These are phyloP conservation scores for Drosophila kikkawai DNA, from an alignment of 1,140 invertebrate genomes.

Conservation along the genomic window DNA sequence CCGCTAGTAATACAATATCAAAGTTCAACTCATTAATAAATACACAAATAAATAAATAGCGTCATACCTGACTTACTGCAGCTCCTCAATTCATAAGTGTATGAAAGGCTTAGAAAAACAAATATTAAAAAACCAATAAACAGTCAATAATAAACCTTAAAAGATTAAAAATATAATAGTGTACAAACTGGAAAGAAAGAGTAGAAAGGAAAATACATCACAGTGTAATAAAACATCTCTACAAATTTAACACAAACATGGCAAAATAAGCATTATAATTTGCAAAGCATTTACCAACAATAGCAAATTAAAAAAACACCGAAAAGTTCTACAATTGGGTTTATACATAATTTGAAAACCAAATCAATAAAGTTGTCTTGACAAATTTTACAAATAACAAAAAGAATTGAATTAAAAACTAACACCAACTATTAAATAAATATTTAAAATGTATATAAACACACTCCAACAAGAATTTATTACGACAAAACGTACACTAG, in stretches of 20 bases:
- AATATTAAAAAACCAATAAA: neutral
- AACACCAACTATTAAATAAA: neutral
- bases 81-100: neutral
- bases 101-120: neutral
- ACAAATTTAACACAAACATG: neutral
- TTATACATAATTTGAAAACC: neutral
- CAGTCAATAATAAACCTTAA: neutral
- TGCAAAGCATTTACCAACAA: conserved; percentile 7
- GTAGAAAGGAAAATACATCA: neutral
- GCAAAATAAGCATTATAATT: neutral
- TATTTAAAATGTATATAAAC: conserved; percentile 2
- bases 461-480: conserved; percentile 1
- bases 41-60: conserved; percentile 4
- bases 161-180: neutral
- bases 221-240: too few species aligned
- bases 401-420: conserved; percentile 2
- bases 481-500: neutral
- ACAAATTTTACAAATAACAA: conserved; percentile 2
- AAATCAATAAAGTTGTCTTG: neutral
- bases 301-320: neutral
- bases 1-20: conserved; percentile 5
- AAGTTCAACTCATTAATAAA: conserved; percentile 6
- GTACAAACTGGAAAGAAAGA: neutral
- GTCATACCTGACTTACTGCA: conserved; percentile 1
- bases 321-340: neutral